Percentiles rank a stretch among this genome's conserved stretches.
Evolutionary conservation across 2,888 invertebrate species (phyloP).

Genomic region (Amphipoea lucens): DNA sequence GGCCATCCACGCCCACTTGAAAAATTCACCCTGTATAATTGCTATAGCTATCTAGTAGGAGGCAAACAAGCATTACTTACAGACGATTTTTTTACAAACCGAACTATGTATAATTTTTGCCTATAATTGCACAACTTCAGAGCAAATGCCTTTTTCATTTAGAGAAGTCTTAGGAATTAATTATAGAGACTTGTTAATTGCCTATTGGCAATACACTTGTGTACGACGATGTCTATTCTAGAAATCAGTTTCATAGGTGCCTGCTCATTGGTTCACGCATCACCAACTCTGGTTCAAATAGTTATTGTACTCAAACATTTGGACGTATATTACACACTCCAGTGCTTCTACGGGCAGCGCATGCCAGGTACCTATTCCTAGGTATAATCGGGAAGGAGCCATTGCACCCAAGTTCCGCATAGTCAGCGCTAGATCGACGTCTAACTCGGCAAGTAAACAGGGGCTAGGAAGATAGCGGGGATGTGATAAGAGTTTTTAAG

Average conservation of each 20-base stretch:
- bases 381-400: conserved; percentile 48
- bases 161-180: neutral
- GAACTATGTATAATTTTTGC: neutral
- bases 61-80: too few relatives aligned
- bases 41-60: too few relatives aligned
- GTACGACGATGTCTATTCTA: neutral
- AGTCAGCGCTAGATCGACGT: conserved; percentile 60
- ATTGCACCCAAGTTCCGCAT: conserved; percentile 60
- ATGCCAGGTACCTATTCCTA: conserved; percentile 21
- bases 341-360: conserved; percentile 30
- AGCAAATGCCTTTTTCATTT: neutral
- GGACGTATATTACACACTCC: conserved; percentile 37
- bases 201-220: neutral
- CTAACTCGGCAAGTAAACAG: conserved; percentile 59
- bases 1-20: too few relatives aligned
- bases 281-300: conserved; percentile 26
- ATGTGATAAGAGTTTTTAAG: neutral
- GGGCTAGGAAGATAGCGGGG: conserved; percentile 42
- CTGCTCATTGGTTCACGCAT: conserved; percentile 11
- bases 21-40: too few relatives aligned
- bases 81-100: neutral
- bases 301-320: conserved; percentile 43
- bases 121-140: too few relatives aligned
- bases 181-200: neutral
- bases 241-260: neutral